Conservation (phyloP, 2,888 invertebrate species). For the Apotomis betuletana region DNA sequence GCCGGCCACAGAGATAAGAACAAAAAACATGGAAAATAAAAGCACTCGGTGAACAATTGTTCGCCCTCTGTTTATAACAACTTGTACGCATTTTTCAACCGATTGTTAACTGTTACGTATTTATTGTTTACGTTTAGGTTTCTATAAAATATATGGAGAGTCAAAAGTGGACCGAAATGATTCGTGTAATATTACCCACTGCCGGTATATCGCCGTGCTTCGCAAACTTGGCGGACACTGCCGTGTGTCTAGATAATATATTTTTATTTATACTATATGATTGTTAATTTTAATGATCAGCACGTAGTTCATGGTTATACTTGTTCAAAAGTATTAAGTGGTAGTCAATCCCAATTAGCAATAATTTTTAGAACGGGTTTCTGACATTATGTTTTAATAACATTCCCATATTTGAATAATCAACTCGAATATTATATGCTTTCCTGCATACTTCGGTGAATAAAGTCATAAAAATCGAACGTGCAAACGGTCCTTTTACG, state of each 20-base stretch:
- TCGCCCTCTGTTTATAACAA: slow-evolving; percentile 57
- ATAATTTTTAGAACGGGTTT: background rate
- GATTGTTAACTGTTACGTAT: slow-evolving; percentile 2
- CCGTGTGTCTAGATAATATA: background rate
- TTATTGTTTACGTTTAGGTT: slow-evolving; percentile 14
- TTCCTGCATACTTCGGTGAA: slow-evolving; percentile 13
- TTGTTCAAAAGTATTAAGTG: background rate
- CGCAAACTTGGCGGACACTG: too few relatives aligned
- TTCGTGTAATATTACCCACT: too few relatives aligned
- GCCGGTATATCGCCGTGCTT: too few relatives aligned
- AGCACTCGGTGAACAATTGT: slow-evolving; percentile 67
- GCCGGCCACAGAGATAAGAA: slow-evolving; percentile 69
- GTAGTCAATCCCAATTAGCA: background rate
- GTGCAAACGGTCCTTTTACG: slow-evolving; percentile 35
- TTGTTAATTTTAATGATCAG: too few relatives aligned
- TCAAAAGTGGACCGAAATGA: too few relatives aligned
- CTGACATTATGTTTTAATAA: background rate
- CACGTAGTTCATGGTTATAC: too few relatives aligned
- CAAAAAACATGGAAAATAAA: slow-evolving; percentile 65
- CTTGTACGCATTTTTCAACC: slow-evolving; percentile 43
- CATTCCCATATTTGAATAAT: slow-evolving; percentile 18
- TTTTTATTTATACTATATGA: too few relatives aligned
- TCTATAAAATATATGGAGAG: background rate
- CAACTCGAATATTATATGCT: slow-evolving; percentile 7
- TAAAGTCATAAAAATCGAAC: slow-evolving; percentile 35